Evolutionary conservation across 2,797 vertebrate species (phyloP).

Genomic region (Aplochiton taeniatus): DNA sequence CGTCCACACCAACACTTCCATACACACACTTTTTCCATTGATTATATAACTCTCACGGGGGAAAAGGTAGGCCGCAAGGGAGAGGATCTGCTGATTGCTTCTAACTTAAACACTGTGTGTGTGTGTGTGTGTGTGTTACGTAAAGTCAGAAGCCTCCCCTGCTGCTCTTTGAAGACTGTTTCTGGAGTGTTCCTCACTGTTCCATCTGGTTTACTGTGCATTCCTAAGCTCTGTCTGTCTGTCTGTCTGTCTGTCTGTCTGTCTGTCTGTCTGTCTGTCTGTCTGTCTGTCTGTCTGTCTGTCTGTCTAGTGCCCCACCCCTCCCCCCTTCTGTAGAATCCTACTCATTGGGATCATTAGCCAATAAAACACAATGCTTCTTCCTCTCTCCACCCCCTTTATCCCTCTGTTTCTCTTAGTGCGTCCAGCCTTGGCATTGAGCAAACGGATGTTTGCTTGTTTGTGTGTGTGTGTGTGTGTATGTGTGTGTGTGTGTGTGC

Average conservation of each 20-base stretch:
- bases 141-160: background rate
- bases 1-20: background rate
- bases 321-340: too few species aligned
- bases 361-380: background rate
- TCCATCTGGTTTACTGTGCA: constrained; percentile 5
- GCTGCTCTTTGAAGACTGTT: constrained; percentile 2
- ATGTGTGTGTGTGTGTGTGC: background rate
- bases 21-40: constrained; percentile 2
- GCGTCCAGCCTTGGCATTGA: too few species aligned
- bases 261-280: background rate
- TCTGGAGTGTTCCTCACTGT: background rate
- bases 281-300: background rate
- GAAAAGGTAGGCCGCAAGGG: background rate
- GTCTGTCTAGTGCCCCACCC: background rate
- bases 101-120: background rate
- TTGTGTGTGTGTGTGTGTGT: background rate
- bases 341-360: too few species aligned
- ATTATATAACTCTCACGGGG: background rate
- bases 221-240: background rate
- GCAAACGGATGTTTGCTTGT: too few species aligned
- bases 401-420: constrained; percentile 5
- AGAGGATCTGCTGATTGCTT: background rate
- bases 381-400: constrained; percentile 1
- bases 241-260: background rate
- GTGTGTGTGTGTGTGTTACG: background rate